These are phyloP conservation scores for Ostrea denselamellosa DNA, from an alignment of 1,140 invertebrate genomes.

Conservation along the genomic window DNA sequence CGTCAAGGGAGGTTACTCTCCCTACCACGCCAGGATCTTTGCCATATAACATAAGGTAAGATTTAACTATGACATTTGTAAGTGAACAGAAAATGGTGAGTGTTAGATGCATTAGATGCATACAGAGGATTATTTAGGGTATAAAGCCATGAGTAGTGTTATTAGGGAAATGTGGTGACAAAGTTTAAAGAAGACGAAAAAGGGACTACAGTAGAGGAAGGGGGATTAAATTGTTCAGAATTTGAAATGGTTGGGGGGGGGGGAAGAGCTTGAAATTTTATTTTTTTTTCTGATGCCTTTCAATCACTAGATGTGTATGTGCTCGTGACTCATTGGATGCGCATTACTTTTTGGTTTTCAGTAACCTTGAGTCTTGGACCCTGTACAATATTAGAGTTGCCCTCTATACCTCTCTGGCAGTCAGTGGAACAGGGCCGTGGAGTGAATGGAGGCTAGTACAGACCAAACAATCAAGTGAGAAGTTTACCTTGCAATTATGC, in stretches of 20 bases:
- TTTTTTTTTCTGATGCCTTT: background rate
- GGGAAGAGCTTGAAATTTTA: too few relatives aligned
- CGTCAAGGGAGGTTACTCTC: conserved; percentile 18
- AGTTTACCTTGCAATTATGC: background rate
- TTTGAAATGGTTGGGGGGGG: too few relatives aligned
- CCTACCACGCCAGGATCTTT: background rate
- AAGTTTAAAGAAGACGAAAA: too few relatives aligned
- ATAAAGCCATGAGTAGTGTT: too few relatives aligned
- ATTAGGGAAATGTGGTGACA: too few relatives aligned
- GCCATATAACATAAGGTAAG: conserved; percentile 44
- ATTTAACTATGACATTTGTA: background rate
- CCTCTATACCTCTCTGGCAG: conserved; percentile 57
- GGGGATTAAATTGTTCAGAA: too few relatives aligned
- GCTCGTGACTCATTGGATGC: background rate
- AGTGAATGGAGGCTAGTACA: conserved; percentile 51
- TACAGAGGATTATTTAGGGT: background rate
- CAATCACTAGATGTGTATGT: background rate
- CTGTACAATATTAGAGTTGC: conserved; percentile 62
- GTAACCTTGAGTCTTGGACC: conserved; percentile 61
- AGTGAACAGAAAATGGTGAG: background rate
- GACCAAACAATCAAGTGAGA: conserved; percentile 64
- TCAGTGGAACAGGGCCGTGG: conserved; percentile 62
- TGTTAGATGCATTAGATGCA: background rate
- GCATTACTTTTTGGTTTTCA: conserved; percentile 36
- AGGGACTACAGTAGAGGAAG: too few relatives aligned